Conservation (phyloP, 2,113 vertebrate genomes). For the Nerophis ophidion region DNA sequence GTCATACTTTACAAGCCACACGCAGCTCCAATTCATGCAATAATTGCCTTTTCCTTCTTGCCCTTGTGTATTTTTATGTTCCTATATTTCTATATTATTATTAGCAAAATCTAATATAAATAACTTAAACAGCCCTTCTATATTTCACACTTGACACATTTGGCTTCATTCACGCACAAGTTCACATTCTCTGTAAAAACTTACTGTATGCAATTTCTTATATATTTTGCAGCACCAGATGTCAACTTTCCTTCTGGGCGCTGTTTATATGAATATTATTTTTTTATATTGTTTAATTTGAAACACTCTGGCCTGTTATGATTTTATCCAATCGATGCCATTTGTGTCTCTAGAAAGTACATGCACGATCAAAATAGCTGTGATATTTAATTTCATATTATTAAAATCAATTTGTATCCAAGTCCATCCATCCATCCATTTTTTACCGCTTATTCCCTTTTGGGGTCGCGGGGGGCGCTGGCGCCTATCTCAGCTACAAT, state of each 20-base stretch:
- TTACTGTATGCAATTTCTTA: not conserved
- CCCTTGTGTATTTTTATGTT: not conserved
- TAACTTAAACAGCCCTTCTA: no score
- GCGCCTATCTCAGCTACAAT: no score
- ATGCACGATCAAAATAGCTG: no score
- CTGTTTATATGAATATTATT: slow-evolving; percentile 27
- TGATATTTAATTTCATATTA: no score
- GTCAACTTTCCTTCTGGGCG: slow-evolving; percentile 12
- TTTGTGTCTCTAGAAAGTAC: no score
- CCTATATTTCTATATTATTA: not conserved
- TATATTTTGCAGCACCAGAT: slow-evolving; percentile 20
- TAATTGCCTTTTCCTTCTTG: not conserved
- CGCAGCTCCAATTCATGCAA: not conserved
- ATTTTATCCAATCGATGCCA: no score
- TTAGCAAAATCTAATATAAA: not conserved
- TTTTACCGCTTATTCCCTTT: no score
- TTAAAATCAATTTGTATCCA: no score
- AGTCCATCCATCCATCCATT: no score
- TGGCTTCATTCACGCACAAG: slow-evolving; percentile 5
- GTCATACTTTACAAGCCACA: not conserved
- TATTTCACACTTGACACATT: slow-evolving; percentile 29
- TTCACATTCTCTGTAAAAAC: slow-evolving; percentile 27
- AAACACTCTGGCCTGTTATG: slow-evolving; percentile 2
- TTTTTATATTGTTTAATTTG: slow-evolving; percentile 28
- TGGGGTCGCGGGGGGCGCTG: no score